Conservation (phyloP, 2,888 invertebrate genomes). For the Ditylenchus weischeri region DNA sequence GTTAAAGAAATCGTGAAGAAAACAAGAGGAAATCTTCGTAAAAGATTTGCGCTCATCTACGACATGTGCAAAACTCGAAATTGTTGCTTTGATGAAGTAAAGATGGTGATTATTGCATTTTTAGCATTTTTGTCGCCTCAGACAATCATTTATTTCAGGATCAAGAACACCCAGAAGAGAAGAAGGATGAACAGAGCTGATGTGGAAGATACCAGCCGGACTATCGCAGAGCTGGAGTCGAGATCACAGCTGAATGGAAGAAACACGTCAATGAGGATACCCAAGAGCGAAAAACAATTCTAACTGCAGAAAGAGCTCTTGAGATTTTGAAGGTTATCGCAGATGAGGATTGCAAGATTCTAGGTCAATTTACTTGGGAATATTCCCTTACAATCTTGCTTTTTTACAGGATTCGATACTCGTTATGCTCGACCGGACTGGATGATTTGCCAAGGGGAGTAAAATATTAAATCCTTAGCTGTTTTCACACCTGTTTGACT, state of each 20-base stretch:
- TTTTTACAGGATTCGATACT: constrained; percentile 81
- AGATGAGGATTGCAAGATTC: constrained; percentile 89
- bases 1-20: constrained; percentile 91
- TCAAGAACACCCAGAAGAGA: constrained; percentile 56
- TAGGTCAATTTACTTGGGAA: constrained; percentile 28
- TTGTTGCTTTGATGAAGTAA: constrained; percentile 55
- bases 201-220: constrained; percentile 97
- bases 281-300: constrained; percentile 79
- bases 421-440: constrained; percentile 85
- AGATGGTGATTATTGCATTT: too few relatives aligned
- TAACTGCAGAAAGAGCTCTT: constrained; percentile 92
- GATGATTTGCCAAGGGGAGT: constrained; percentile 95
- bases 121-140: too few relatives aligned
- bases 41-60: constrained; percentile 88
- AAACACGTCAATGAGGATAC: constrained; percentile 90
- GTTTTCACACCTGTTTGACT: too few relatives aligned
- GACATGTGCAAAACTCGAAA: constrained; percentile 96
- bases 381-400: too few relatives aligned
- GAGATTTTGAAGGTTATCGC: constrained; percentile 89
- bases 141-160: constrained; percentile 22
- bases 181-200: constrained; percentile 80
- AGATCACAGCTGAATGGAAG: constrained; percentile 96
- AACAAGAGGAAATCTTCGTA: constrained; percentile 83
- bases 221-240: constrained; percentile 81
- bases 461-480: not conserved